Conservation (phyloP, 2,888 invertebrate genomes). For the Rhagophthalmus giganteus region DNA sequence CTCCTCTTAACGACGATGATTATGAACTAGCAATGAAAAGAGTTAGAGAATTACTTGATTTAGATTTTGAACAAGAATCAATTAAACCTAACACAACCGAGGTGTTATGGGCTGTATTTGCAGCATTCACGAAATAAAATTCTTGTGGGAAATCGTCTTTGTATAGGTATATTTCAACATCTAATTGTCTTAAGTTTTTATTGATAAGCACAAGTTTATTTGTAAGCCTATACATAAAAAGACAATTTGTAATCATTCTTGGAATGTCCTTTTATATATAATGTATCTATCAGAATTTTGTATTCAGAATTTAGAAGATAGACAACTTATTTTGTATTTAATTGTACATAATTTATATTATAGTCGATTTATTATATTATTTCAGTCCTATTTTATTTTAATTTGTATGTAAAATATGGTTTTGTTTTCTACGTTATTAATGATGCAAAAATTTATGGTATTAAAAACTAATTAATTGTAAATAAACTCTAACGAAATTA, state of each 20-base stretch:
- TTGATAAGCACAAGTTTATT: neutral
- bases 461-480: too few species aligned
- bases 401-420: neutral
- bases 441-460: too few species aligned
- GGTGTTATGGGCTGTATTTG: conserved; percentile 98
- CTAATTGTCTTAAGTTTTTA: neutral
- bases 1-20: conserved; percentile 94
- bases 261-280: neutral
- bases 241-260: neutral
- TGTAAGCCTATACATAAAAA: neutral
- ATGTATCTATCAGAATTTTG: neutral
- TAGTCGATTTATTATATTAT: neutral
- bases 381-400: neutral
- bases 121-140: conserved; percentile 94
- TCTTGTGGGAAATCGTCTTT: conserved; percentile 15
- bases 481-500: too few species aligned
- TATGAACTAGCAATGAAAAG: conserved; percentile 98
- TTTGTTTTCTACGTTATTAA: too few species aligned
- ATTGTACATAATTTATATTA: neutral
- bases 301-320: neutral
- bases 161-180: conserved; percentile 3
- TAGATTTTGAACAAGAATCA: conserved; percentile 95
- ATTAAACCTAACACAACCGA: conserved; percentile 89
- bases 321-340: neutral
- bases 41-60: conserved; percentile 91